Percentiles rank a stretch among this genome's conserved stretches.
phyloP scores from a whole-genome alignment of 2,797 vertebrate species.

The Syncerus caffer region DNA sequence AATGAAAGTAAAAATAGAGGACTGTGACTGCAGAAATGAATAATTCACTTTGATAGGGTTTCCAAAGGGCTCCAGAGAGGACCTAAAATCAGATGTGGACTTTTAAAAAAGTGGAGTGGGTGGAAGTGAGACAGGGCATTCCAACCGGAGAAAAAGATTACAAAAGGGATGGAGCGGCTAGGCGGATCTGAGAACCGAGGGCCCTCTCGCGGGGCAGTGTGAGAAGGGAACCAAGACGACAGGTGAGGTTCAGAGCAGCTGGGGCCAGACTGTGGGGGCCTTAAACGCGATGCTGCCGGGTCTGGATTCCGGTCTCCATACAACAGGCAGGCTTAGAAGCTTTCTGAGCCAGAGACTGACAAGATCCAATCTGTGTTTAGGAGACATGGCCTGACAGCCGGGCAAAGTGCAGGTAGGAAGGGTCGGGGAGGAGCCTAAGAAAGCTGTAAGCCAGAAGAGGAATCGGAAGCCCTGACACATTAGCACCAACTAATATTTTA shows the following conservation, averaged over 20 bases:
- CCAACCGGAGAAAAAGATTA: background rate
- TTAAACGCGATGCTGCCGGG: background rate
- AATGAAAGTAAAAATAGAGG: background rate
- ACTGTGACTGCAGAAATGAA: background rate
- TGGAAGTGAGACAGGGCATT: background rate
- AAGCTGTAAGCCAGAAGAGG: background rate
- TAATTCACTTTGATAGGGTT: background rate
- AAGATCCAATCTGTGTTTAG: background rate
- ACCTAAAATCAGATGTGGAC: background rate
- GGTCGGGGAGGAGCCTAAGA: background rate
- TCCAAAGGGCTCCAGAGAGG: background rate
- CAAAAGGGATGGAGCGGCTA: background rate
- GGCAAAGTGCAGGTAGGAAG: background rate
- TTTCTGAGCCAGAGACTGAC: background rate
- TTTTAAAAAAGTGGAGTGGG: background rate
- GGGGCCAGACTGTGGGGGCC: background rate
- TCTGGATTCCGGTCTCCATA: background rate
- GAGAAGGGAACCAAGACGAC: background rate
- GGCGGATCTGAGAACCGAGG: background rate
- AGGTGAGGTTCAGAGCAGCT: background rate
- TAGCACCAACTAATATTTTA: background rate
- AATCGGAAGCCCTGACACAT: background rate
- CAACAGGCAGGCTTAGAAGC: background rate
- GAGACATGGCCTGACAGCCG: background rate
- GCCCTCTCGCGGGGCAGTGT: background rate